Evolutionary conservation across 1,140 invertebrate species (phyloP), one percentile per base, ranked within the genome.

Genomic region (Tenebrio molitor): DNA sequence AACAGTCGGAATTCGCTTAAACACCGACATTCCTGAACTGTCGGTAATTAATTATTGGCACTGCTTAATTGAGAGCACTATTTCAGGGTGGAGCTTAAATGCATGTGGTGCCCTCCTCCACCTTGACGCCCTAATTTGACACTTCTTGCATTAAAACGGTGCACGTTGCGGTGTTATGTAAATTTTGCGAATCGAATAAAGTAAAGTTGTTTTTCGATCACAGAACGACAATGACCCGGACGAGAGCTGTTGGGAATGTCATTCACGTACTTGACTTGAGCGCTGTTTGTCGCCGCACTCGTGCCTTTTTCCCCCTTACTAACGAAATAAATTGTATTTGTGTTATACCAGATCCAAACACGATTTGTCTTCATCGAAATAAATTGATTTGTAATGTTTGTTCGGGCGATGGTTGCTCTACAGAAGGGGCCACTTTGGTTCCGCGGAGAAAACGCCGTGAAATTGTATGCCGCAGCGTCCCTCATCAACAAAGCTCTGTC

Each of bases 1-100:
- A 29, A 19, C 23, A 21, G 42, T 15, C 15, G 64, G 64, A 66
- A 66, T 66, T 66, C 36, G 64, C 64, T 66, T 66, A 42, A 66
- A 34, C 23, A 10, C 23, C 50, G 16, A 29, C 64, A 66, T 66
- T 66, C 64, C 64, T 62, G n/a, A 23, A 15, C 19, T 66, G 64
- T 44, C 64, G 44, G 64, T 44, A 44, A 66, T 66, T 66, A 66
- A 66, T 66, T 66, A 66, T 66, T 66, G 64, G 64, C 15, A 66
- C 4, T 42, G 64, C 19, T 21, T 66, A 66, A 66, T 66, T 66
- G 42, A 66, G 64, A 66, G 64, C 36, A 66, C 42, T 39, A 66
- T 66, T 66, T 66, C 33, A 41, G 64, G 10, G 39, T 14, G 64
- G 44, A 10, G n/a, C 8, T 23, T 3, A 42, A 66, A 66, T 66